These are phyloP conservation scores for Lamproptera curius DNA, from an alignment of 2,888 invertebrate species.

Conservation along the genomic window DNA sequence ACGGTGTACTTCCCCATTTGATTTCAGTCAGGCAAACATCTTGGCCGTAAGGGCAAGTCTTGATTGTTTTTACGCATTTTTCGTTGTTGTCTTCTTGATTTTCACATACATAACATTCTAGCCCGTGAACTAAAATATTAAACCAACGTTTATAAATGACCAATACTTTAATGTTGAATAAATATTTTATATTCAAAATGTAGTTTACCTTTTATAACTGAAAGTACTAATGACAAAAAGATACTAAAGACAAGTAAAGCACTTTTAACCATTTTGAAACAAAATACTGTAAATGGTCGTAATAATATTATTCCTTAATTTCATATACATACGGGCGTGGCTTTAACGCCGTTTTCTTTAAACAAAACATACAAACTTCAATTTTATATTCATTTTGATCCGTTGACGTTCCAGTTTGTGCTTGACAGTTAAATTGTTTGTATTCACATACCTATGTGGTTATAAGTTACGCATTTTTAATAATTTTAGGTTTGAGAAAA, in stretches of 20 bases:
- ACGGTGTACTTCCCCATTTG: conserved; percentile 97
- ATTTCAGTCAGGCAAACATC: conserved; percentile 94
- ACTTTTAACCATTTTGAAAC: not conserved
- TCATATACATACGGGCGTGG: not conserved
- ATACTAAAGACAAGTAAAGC: not conserved
- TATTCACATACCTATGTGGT: too few species aligned
- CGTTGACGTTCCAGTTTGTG: too few species aligned
- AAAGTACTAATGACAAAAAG: not conserved
- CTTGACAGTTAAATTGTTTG: too few species aligned
- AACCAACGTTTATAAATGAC: conserved; percentile 11
- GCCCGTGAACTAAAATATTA: conserved; percentile 74
- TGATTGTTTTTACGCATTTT: conserved; percentile 94
- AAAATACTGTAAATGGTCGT: not conserved
- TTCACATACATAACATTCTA: conserved; percentile 97
- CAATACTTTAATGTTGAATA: conserved; percentile 2
- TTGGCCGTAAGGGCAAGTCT: conserved; percentile 92
- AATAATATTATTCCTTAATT: not conserved
- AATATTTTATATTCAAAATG: not conserved
- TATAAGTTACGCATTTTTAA: too few species aligned
- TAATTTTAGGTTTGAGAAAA: too few species aligned
- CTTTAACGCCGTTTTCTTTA: too few species aligned
- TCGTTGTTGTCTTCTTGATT: conserved; percentile 94
- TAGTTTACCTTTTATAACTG: not conserved
- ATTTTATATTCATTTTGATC: too few species aligned
- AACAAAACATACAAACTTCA: not conserved